Base-by-base conservation (phyloP, 2,888 invertebrate genomes). In the Pediacus dermestoides region DNA sequence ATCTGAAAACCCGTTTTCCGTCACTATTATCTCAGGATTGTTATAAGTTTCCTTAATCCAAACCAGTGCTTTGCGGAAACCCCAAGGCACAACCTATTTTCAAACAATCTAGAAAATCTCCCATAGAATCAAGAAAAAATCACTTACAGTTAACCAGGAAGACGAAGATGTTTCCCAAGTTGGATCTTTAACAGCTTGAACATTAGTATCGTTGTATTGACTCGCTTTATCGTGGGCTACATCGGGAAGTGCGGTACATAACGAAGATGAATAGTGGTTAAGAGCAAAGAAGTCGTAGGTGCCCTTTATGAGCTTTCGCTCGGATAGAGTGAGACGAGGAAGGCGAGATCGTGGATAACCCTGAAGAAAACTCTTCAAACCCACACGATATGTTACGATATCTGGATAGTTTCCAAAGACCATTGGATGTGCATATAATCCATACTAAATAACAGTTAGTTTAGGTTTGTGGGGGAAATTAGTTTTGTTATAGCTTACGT, bases 391-490 rank as follows among this genome's bases (percentile, higher is more conserved):
- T 30, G 77, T 74, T 80, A 84, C 81, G 1, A 77, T 55, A 22
- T 70, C 63, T 1, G 83, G 83, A 58, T 82, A 84, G 62, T 81
- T 77, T 1, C 82, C 82, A 0, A 62, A 55, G 32, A 67, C 61
- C 22, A 83, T 78, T 1, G 84, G 81, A 59, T 83, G 73, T 0
- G 76, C 76, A 54, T 77, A 80, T 81, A 81, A 81, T 16, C 81
- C 81, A 35, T 78, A 71, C 76, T 77, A 63, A 21, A 68, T n/a
- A n/a, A n/a, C n/a, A 30, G 23, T 21, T 23, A 9, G n/a, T n/a
- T n/a, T n/a, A n/a, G n/a, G n/a, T n/a, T n/a, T n/a, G n/a, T n/a
- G n/a, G n/a, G n/a, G n/a, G n/a, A n/a, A n/a, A n/a, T n/a, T n/a
- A n/a, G n/a, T n/a, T n/a, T n/a, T n/a, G n/a, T n/a, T n/a, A n/a